phyloP scores from a whole-genome alignment of 2,113 vertebrate species.

The Bambusicola thoracicus region DNA sequence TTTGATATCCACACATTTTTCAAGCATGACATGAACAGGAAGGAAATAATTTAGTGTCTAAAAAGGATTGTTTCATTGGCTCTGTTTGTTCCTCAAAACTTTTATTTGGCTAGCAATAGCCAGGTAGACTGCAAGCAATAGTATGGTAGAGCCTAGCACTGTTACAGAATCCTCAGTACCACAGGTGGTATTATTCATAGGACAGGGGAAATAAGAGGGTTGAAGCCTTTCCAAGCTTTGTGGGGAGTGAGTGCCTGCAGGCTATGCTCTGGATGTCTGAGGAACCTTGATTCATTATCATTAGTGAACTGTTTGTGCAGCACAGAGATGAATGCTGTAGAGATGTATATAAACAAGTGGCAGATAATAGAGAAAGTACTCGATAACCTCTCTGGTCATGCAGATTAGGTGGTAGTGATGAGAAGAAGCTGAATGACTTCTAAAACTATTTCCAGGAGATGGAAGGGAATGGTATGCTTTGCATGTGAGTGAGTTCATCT shows the following conservation, averaged over 20 bases:
- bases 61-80: neutral
- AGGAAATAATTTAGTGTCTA: neutral
- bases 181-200: neutral
- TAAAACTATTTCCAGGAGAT: neutral
- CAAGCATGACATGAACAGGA: neutral
- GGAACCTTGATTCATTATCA: neutral
- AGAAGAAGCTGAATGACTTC: neutral
- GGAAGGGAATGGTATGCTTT: neutral
- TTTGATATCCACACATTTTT: neutral
- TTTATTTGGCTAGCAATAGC: neutral
- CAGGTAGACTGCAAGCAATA: neutral
- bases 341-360: slow-evolving; percentile 51
- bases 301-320: slow-evolving; percentile 18
- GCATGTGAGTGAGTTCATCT: neutral
- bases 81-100: neutral
- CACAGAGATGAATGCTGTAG: neutral
- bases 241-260: neutral
- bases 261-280: neutral
- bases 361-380: slow-evolving; percentile 24
- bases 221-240: neutral
- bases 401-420: neutral
- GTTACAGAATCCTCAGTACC: neutral
- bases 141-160: neutral
- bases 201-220: neutral
- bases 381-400: slow-evolving; percentile 24